A percentile compares a stretch with the other conserved stretches of the same genome.
Evolutionary conservation across 1,140 invertebrate genomes (phyloP).

Genomic region (Drosophila melanica): DNA sequence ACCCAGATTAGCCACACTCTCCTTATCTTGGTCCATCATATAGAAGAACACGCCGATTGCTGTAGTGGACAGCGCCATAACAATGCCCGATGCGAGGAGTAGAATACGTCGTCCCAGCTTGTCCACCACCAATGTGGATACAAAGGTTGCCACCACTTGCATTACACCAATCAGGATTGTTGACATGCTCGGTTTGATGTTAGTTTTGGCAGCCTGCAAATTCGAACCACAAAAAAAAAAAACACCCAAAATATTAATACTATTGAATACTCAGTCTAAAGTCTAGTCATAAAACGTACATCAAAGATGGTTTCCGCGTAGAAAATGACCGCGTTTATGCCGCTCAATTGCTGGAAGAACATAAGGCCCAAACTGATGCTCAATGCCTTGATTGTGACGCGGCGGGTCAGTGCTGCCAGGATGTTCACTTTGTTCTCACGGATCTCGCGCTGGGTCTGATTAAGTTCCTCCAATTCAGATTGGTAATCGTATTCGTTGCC

Average conservation of each 20-base stretch:
- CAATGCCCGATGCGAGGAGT: conserved; percentile 86
- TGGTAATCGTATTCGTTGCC: conserved; percentile 88
- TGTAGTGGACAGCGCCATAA: conserved; percentile 87
- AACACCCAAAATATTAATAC: conserved; percentile 1
- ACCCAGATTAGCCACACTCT: conserved; percentile 85
- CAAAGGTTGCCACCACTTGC: conserved; percentile 89
- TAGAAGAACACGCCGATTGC: conserved; percentile 88
- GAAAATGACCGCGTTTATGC: conserved; percentile 94
- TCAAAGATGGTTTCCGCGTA: conserved; percentile 90
- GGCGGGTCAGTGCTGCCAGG: conserved; percentile 85
- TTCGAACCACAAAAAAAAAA: background rate
- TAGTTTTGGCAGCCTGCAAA: conserved; percentile 85
- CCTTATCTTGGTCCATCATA: conserved; percentile 85
- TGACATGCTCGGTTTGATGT: conserved; percentile 85
- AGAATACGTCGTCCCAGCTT: conserved; percentile 89
- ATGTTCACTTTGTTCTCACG: conserved; percentile 86
- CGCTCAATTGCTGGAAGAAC: conserved; percentile 93
- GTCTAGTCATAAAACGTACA: conserved; percentile 40
- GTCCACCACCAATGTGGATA: conserved; percentile 90
- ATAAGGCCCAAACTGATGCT: conserved; percentile 91
- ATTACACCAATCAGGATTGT: conserved; percentile 92
- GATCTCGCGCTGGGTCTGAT: conserved; percentile 86
- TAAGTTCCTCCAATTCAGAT: conserved; percentile 86
- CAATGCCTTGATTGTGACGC: conserved; percentile 88
- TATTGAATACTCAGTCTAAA: too few species aligned